Percentiles rank a stretch among this genome's conserved stretches.
Conservation (phyloP, 2,888 invertebrate species). For the Drosophila falleni region DNA sequence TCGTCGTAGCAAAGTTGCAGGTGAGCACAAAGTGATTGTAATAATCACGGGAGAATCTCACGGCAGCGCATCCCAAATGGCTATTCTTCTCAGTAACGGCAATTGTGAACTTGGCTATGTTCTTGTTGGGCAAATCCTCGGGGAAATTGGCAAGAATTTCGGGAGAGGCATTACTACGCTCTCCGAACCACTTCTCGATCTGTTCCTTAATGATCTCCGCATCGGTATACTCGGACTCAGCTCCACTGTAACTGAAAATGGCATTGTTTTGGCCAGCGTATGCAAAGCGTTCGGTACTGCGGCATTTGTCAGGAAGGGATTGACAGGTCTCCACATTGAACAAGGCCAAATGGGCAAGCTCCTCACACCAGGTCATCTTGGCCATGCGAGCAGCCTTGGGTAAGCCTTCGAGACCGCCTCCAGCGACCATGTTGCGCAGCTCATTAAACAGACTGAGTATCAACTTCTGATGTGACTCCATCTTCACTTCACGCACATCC, state of each 20-base stretch:
- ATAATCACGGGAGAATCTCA: slow-evolving; percentile 31
- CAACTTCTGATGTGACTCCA: slow-evolving; percentile 23
- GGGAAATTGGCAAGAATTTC: slow-evolving; percentile 34
- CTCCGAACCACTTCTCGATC: slow-evolving; percentile 34
- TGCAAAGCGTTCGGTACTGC: slow-evolving; percentile 42
- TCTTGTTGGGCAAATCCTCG: slow-evolving; percentile 32
- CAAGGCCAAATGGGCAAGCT: slow-evolving; percentile 25
- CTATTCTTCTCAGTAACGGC: slow-evolving; percentile 35
- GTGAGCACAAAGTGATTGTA: slow-evolving; percentile 41
- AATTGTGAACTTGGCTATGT: slow-evolving; percentile 31
- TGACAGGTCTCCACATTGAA: slow-evolving; percentile 36
- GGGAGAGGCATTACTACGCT: slow-evolving; percentile 29
- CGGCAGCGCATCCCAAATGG: slow-evolving; percentile 38
- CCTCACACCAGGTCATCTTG: slow-evolving; percentile 40
- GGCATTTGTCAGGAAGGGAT: slow-evolving; percentile 36
- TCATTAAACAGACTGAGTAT: slow-evolving; percentile 37
- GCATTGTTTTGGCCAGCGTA: slow-evolving; percentile 40
- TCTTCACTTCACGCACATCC: slow-evolving; percentile 31
- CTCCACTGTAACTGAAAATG: slow-evolving; percentile 38
- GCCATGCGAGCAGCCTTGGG: slow-evolving; percentile 37
- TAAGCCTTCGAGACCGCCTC: slow-evolving; percentile 24
- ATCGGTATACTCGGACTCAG: slow-evolving; percentile 34
- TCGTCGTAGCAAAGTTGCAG: slow-evolving; percentile 37
- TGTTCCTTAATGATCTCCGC: slow-evolving; percentile 42
- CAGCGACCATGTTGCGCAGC: slow-evolving; percentile 31